Evolutionary conservation across 1,140 invertebrate genomes (phyloP).

Genomic region (Eueides isabella): DNA sequence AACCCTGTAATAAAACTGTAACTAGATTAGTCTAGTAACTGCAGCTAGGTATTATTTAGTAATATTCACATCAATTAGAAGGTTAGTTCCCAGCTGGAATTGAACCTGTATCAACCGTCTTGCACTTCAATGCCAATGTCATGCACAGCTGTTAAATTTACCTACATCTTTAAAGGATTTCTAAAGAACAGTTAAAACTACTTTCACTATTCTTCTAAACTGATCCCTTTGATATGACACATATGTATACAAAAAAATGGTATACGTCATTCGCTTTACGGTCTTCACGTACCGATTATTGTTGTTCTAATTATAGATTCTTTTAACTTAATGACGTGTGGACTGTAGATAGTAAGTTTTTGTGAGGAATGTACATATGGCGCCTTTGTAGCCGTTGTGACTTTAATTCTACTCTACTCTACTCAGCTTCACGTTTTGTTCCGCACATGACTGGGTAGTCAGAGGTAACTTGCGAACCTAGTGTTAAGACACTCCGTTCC

Average conservation of each 20-base stretch:
- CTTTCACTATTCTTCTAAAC: slow-evolving; percentile 61
- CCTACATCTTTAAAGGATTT: slow-evolving; percentile 12
- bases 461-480: no score
- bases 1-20: no score
- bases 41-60: no score
- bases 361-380: background rate
- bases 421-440: no score
- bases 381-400: no score
- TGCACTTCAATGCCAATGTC: background rate
- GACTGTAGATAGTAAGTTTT: slow-evolving; percentile 45
- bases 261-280: slow-evolving; percentile 52
- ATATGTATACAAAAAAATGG: slow-evolving; percentile 65
- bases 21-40: no score
- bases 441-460: no score
- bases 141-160: background rate
- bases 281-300: slow-evolving; percentile 34
- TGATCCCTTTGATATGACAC: slow-evolving; percentile 71
- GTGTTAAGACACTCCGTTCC: no score
- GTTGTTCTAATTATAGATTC: slow-evolving; percentile 61
- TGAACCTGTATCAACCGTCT: background rate
- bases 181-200: slow-evolving; percentile 37
- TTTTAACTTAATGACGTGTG: slow-evolving; percentile 50
- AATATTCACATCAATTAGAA: no score
- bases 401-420: no score
- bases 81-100: no score